Evolutionary conservation across 2,113 vertebrate genomes (phyloP).

Genomic region (Laterallus jamaicensis): DNA sequence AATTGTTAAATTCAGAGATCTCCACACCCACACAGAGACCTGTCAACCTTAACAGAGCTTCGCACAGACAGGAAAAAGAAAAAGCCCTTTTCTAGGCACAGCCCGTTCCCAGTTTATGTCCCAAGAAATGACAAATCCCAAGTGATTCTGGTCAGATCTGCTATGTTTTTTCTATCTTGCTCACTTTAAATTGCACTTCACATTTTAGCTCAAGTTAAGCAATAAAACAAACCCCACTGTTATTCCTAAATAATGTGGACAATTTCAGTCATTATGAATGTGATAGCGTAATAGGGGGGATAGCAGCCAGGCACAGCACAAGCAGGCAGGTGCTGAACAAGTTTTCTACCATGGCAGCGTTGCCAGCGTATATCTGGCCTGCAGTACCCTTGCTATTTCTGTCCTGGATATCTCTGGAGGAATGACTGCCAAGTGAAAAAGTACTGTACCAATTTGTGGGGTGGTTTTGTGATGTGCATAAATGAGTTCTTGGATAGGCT

Average conservation of each 20-base stretch:
- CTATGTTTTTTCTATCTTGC: background rate
- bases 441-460: slow-evolving; percentile 11
- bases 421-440: slow-evolving; percentile 53
- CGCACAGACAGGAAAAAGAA: background rate
- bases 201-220: background rate
- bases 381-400: slow-evolving; percentile 47
- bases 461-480: slow-evolving; percentile 40
- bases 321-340: slow-evolving; percentile 40
- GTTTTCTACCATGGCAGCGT: background rate
- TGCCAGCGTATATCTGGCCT: slow-evolving; percentile 46
- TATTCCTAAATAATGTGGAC: background rate
- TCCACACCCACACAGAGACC: accelerated
- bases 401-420: slow-evolving; percentile 45
- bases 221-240: background rate
- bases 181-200: background rate
- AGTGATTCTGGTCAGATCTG: background rate
- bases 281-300: background rate
- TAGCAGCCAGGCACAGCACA: background rate
- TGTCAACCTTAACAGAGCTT: background rate
- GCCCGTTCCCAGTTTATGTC: background rate
- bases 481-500: slow-evolving; percentile 59
- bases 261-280: background rate
- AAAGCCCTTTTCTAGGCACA: background rate
- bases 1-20: background rate
- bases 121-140: background rate